phyloP scores from a whole-genome alignment of 2,113 vertebrate species.

The Sebastes schlegelii region DNA sequence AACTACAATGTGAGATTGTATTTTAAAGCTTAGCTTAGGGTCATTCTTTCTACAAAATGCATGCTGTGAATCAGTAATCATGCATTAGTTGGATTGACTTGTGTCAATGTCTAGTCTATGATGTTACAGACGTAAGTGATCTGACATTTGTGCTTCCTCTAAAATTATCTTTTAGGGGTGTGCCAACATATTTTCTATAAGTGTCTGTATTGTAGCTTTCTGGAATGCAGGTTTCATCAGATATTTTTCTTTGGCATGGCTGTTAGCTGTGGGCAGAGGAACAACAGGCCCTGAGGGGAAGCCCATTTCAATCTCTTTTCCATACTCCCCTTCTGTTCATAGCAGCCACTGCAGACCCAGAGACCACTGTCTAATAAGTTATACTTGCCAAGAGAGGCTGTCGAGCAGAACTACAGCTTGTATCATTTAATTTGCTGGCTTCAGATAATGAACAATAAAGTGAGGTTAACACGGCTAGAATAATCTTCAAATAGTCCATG shows the following conservation, averaged over 20 bases:
- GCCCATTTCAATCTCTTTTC: slow-evolving; percentile 67
- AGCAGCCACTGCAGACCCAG: slow-evolving; percentile 65
- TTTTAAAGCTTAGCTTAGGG: not conserved
- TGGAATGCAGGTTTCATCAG: slow-evolving; percentile 57
- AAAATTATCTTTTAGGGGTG: slow-evolving; percentile 35
- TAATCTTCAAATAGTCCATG: slow-evolving; percentile 29
- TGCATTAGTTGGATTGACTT: not conserved
- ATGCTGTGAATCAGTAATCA: not conserved
- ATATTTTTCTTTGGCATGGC: slow-evolving; percentile 59
- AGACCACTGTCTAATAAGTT: slow-evolving; percentile 64
- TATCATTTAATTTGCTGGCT: slow-evolving; percentile 58
- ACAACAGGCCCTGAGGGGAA: slow-evolving; percentile 72
- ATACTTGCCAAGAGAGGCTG: slow-evolving; percentile 64
- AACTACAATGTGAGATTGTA: not conserved
- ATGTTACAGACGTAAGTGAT: slow-evolving; percentile 17
- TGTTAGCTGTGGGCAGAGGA: slow-evolving; percentile 67
- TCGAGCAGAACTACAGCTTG: slow-evolving; percentile 59
- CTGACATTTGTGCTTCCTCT: slow-evolving; percentile 19
- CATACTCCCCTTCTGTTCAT: slow-evolving; percentile 70
- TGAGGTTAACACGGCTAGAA: slow-evolving; percentile 44
- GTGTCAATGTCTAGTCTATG: not conserved
- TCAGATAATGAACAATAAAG: slow-evolving; percentile 53
- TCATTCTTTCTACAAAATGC: not conserved
- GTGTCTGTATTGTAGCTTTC: slow-evolving; percentile 32
- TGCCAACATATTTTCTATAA: slow-evolving; percentile 43